Evolutionary conservation across 2,888 invertebrate species (phyloP).

Genomic region (Phyllotreta striolata): DNA sequence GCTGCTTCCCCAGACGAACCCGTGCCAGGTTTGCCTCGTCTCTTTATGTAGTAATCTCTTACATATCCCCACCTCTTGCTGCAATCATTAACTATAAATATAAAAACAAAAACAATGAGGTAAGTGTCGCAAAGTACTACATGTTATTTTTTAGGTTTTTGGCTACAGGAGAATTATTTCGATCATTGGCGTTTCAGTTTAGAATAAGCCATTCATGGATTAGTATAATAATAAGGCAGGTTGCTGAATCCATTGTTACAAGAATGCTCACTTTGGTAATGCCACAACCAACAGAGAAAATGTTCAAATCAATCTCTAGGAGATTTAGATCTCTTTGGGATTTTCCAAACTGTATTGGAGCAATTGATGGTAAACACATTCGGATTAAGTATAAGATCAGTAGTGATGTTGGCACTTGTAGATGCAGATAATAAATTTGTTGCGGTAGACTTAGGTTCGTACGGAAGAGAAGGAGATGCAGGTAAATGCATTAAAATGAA

Average conservation of each 20-base stretch:
- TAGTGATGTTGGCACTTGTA: conserved; percentile 44
- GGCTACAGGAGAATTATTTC: conserved; percentile 41
- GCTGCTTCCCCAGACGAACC: conserved; percentile 50
- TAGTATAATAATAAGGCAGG: conserved; percentile 39
- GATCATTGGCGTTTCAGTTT: conserved; percentile 44
- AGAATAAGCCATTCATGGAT: conserved; percentile 44
- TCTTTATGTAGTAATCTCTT: conserved; percentile 53
- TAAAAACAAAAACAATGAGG: conserved; percentile 15
- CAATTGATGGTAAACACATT: conserved; percentile 42
- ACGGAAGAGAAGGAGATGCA: conserved; percentile 43
- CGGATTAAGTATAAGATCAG: conserved; percentile 37
- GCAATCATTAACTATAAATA: conserved; percentile 24
- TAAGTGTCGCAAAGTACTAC: conserved; percentile 28
- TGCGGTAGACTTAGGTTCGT: conserved; percentile 42
- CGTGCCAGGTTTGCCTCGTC: conserved; percentile 48
- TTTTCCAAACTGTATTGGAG: conserved; percentile 41
- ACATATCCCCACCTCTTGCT: conserved; percentile 52
- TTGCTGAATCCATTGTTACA: conserved; percentile 33
- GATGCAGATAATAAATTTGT: conserved; percentile 42
- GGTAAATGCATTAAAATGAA: conserved; percentile 25
- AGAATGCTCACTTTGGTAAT: conserved; percentile 34
- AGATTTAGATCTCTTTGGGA: conserved; percentile 34
- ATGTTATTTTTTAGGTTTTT: conserved; percentile 35
- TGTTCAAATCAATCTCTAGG: conserved; percentile 28
- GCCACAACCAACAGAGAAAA: conserved; percentile 38